Base-by-base conservation (phyloP, 30 jellyfish, hydroid and myxozoan genomes). In the Aurelia aurita complex sp. Pacific region DNA sequence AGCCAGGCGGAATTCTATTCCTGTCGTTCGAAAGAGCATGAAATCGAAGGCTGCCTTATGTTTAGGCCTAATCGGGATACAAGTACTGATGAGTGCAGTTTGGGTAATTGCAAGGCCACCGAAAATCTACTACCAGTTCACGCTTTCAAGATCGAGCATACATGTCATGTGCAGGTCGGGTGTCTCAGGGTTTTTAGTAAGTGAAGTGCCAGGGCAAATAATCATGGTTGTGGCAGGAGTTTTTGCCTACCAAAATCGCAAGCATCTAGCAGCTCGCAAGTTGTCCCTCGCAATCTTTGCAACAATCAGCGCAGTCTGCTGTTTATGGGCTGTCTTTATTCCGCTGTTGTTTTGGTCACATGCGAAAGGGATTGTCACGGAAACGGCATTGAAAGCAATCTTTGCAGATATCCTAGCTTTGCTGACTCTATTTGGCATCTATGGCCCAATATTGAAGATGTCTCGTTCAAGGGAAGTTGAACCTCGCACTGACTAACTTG, bases 91-190 rank as follows among this genome's bases (percentile, higher is more conserved):
- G 90, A 78, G 83, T 6, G 40, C 81, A 10, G 86, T 79, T 10
- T 91, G 98, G 98, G 67, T 91, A 11, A 61, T 74, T 34, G 83
- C 57, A 13, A 73, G 83, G 29, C 83, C 83, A 73, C 83, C 19
- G 12, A 17, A 16, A 43, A 23, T 73, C 16, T 10, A 42, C 52
- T 19, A 16, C n/a, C 52, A 73, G 29, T 73, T 52, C 19, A 73
- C 73, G 40, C 18, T 6, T 5, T 7, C 12, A 23, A 66, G 76
- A 46, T 23, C 76, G 18, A 17, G 7, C 76, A 66, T 66, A 15
- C 36, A 23, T 16, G 36, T 66, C 1, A 16, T 46, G 43, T 66
- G 76, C 76, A 66, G 42, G 76, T 66, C 76, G 14, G 76, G 8
- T 7, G 43, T 66, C 43, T 13, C 36, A 23, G 43, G 76, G 23